A percentile compares a stretch with the other conserved stretches of the same genome.
These are phyloP conservation scores for Entomyzon cyanotis DNA, from an alignment of 2,113 vertebrate genomes.

Conservation along the genomic window DNA sequence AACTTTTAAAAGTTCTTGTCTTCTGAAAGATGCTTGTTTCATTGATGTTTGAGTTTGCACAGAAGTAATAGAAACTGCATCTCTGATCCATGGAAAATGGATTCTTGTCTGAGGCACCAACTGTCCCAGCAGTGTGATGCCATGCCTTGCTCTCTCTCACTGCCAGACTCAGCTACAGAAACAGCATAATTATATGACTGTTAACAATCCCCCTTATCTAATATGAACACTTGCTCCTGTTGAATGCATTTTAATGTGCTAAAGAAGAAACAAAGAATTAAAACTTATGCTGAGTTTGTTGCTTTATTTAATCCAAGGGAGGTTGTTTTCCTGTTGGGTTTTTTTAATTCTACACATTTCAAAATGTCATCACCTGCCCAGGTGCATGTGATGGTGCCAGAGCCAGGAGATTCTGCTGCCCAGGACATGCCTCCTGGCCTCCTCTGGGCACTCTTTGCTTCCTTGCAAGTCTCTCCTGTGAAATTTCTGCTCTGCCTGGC, in stretches of 20 bases:
- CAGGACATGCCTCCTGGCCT: not conserved
- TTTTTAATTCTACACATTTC: not conserved
- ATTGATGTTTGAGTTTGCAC: slow-evolving; percentile 42
- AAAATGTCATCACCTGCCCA: not conserved
- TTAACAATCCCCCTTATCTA: slow-evolving; percentile 78
- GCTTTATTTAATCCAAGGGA: not conserved
- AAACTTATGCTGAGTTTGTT: slow-evolving; percentile 40
- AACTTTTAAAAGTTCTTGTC: not conserved
- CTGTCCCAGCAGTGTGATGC: slow-evolving; percentile 47
- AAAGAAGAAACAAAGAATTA: slow-evolving; percentile 61
- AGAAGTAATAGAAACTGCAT: slow-evolving; percentile 38
- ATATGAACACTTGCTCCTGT: slow-evolving; percentile 77
- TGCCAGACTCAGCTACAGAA: slow-evolving; percentile 55
- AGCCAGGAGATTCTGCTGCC: not conserved
- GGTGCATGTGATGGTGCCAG: not conserved
- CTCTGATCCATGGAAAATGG: slow-evolving; percentile 51
- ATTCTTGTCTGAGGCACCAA: slow-evolving; percentile 47
- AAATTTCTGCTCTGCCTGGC: not conserved
- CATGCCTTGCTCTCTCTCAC: slow-evolving; percentile 50
- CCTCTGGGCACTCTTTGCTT: not conserved
- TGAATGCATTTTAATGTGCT: slow-evolving; percentile 69
- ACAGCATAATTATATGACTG: slow-evolving; percentile 72
- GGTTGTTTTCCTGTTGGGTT: not conserved
- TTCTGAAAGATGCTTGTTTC: slow-evolving; percentile 47
- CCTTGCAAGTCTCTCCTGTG: not conserved